Base-by-base conservation (phyloP, 2,888 invertebrate genomes). In the Aplocera efformata region DNA sequence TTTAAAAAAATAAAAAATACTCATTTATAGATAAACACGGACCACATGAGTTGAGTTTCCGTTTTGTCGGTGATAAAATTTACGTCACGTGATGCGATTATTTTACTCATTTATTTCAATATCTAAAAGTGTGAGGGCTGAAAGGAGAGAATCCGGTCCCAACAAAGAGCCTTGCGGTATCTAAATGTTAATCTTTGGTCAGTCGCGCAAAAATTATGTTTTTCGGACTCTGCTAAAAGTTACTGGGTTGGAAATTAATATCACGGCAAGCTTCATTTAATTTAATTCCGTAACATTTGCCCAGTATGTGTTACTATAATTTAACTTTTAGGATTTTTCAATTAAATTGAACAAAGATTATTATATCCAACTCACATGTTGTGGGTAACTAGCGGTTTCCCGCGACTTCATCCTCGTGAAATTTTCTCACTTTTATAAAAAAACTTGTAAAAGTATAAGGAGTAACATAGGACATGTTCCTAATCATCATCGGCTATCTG, bases 131-230 rank as follows among this genome's bases (percentile, higher is more conserved):
- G 50, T 40, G 56, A 58, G 73, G 71, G 67, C 65, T 51, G 52
- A 55, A 72, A 73, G 72, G 63, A 73, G 66, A 60, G 67, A 63
- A 70, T 79, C 82, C 80, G 74, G 63, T 56, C 47, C 31, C 61
- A 57, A 83, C 81, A 85, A 82, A 77, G 72, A 76, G 70, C 59
- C 60, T 52, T 76, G 80, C 50, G 79, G 82, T 84, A 86, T 86
- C 86, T 84, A 77, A 86, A 86, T 81, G 83, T 76, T 76, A 75
- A 86, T 86, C 86, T 86, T 85, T 85, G 86, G 85, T 79, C 82
- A 82, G 72, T 84, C 79, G 78, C 72, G 79, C 86, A 88, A 88
- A 86, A 88, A 86, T 86, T 86, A 88, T 86, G 86, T 83, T 84
- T 88, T 86, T 85, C 82, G 86, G 85, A 76, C 81, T 63, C 67